phyloP scores from a whole-genome alignment of 2,888 invertebrate species.

The Chrysopilus asiliformis region DNA sequence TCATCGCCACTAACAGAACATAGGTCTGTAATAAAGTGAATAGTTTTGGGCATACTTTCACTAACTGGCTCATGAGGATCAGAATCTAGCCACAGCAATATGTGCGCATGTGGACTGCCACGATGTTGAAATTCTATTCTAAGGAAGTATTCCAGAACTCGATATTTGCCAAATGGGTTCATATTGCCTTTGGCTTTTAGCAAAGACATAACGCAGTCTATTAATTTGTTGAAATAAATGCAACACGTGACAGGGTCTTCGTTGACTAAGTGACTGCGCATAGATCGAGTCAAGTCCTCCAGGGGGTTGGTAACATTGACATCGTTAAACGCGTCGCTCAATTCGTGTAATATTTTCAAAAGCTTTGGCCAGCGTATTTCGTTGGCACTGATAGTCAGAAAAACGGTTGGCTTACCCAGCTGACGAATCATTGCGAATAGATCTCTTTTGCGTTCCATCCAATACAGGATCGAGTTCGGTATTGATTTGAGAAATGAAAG shows the following conservation, averaged over 20 bases:
- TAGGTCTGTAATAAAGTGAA: not conserved
- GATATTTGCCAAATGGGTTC: conserved; percentile 15
- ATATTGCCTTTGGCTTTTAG: conserved; percentile 8
- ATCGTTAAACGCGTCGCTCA: conserved; percentile 9
- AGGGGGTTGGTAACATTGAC: conserved; percentile 1
- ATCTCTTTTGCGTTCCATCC: conserved; percentile 28
- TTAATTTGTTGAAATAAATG: conserved; percentile 21
- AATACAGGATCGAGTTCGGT: conserved; percentile 29
- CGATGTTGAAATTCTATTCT: conserved; percentile 30
- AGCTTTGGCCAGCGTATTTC: conserved; percentile 28
- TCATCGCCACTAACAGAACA: conserved; percentile 3
- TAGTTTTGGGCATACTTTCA: not conserved
- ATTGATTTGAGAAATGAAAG: conserved; percentile 25
- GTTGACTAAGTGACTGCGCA: conserved; percentile 15
- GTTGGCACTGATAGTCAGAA: conserved; percentile 32
- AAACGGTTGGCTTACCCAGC: conserved; percentile 27
- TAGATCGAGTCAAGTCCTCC: conserved; percentile 4
- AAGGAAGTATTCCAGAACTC: conserved; percentile 20
- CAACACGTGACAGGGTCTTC: conserved; percentile 20
- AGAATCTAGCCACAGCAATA: conserved; percentile 29
- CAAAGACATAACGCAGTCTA: conserved; percentile 4
- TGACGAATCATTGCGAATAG: conserved; percentile 32
- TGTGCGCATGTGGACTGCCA: conserved; percentile 31
- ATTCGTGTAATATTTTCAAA: conserved; percentile 24
- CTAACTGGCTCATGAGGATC: conserved; percentile 18